Evolutionary conservation across 1,140 invertebrate species (phyloP).

Genomic region (Ptiloglossa arizonensis): DNA sequence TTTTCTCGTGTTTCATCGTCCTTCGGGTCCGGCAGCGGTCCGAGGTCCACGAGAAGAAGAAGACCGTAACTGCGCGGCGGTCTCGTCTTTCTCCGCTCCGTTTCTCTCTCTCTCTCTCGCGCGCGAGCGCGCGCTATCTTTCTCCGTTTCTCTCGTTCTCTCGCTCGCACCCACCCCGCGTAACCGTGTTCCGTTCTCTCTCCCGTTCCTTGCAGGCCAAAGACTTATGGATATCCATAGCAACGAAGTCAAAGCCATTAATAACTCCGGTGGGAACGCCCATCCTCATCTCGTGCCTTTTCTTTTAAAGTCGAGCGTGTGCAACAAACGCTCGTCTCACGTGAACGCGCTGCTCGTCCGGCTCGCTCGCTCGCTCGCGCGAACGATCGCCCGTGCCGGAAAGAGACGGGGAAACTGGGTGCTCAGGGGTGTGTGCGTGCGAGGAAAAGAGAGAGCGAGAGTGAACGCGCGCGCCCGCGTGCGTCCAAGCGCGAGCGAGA

Average conservation of each 20-base stretch:
- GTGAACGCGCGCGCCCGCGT: no score
- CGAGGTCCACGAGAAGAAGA: constrained; percentile 57
- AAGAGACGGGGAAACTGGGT: constrained; percentile 12
- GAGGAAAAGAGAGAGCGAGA: constrained; percentile 27
- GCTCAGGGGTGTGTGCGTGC: constrained; percentile 27
- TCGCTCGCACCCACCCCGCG: constrained; percentile 49
- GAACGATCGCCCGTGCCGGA: constrained; percentile 19
- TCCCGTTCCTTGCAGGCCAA: constrained; percentile 70
- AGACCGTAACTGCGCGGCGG: constrained; percentile 46
- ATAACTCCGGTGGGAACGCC: constrained; percentile 81
- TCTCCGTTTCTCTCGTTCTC: constrained; percentile 23
- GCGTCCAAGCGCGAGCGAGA: constrained; percentile 31
- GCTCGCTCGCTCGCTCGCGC: constrained; percentile 14
- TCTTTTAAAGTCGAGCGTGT: constrained; percentile 80
- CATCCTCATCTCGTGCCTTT: constrained; percentile 81
- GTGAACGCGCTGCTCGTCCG: constrained; percentile 59
- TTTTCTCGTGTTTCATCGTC: constrained; percentile 67
- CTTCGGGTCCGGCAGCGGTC: constrained; percentile 60
- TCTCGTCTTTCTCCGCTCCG: constrained; percentile 42
- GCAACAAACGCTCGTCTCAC: constrained; percentile 71
- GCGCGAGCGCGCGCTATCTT: constrained; percentile 54
- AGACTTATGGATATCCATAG: constrained; percentile 83
- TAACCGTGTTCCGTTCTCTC: constrained; percentile 33
- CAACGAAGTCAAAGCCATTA: constrained; percentile 82
- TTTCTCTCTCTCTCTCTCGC: constrained; percentile 46